phyloP scores from a whole-genome alignment of 2,797 vertebrate genomes.

The Zenarchopterus dispar region DNA sequence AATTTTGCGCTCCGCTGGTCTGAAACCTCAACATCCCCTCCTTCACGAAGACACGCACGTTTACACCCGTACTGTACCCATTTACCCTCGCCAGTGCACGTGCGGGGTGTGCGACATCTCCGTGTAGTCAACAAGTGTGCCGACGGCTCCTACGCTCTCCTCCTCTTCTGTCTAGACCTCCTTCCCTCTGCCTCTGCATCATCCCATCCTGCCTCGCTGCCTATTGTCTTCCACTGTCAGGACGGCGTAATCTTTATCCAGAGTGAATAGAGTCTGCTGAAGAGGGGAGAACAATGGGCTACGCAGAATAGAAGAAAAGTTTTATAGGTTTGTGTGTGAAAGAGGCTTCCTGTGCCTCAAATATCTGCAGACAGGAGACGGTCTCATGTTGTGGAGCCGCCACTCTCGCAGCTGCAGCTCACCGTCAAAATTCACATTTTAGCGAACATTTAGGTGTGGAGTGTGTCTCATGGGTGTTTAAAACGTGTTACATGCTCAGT shows the following conservation, averaged over 20 bases:
- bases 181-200: conserved; percentile 29
- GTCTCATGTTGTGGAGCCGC: not conserved
- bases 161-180: conserved; percentile 26
- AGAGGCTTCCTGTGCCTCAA: not conserved
- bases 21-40: conserved; percentile 29
- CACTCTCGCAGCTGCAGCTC: not conserved
- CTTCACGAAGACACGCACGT: conserved; percentile 18
- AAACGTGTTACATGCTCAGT: too few species aligned
- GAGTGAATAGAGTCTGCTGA: conserved; percentile 35
- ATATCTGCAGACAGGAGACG: not conserved
- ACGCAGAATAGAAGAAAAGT: conserved; percentile 20
- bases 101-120: not conserved
- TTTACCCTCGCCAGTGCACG: not conserved
- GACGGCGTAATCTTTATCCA: conserved; percentile 24
- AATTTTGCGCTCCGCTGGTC: conserved; percentile 77
- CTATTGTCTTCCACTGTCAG: conserved; percentile 40
- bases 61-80: not conserved
- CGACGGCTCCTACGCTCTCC: conserved; percentile 36
- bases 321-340: not conserved
- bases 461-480: too few species aligned
- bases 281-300: conserved; percentile 23
- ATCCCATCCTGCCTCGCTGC: conserved; percentile 58
- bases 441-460: too few species aligned
- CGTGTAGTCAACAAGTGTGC: conserved; percentile 36
- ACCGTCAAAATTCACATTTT: not conserved